A percentile compares a stretch with the other conserved stretches of the same genome.
phyloP scores from a whole-genome alignment of 2,113 vertebrate genomes.

The Nerophis lumbriciformis region DNA sequence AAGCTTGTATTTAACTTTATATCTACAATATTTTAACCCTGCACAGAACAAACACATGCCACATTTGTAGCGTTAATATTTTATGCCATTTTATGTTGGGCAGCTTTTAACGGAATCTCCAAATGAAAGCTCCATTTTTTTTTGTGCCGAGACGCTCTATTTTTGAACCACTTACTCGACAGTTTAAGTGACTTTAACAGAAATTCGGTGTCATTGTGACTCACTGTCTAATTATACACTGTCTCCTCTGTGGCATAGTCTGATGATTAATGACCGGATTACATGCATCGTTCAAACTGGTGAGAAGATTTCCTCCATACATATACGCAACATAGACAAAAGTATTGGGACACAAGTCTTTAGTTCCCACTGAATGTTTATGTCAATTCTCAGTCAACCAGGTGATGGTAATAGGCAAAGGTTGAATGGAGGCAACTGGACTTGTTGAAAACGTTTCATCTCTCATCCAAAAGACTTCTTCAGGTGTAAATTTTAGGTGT shows the following conservation, averaged over 20 bases:
- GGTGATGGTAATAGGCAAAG: too few relatives aligned
- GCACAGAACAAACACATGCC: constrained; percentile 1
- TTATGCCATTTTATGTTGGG: constrained; percentile 13
- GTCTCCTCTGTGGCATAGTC: constrained; percentile 9
- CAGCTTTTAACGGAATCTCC: constrained; percentile 16
- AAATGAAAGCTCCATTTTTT: constrained; percentile 5
- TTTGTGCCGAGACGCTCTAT: constrained; percentile 2
- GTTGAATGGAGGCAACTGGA: too few relatives aligned
- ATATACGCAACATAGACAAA: neutral
- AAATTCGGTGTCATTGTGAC: constrained; percentile 30
- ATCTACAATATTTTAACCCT: neutral
- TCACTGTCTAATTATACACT: constrained; percentile 10
- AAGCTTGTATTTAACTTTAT: neutral
- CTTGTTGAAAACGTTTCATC: too few relatives aligned
- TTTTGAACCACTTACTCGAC: constrained; percentile 14
- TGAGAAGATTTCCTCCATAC: neutral
- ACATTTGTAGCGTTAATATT: constrained; percentile 3
- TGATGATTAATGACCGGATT: constrained; percentile 1
- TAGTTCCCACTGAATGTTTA: too few relatives aligned
- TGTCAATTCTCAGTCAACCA: too few relatives aligned
- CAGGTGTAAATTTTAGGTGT: too few relatives aligned
- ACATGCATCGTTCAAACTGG: constrained; percentile 2
- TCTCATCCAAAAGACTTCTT: too few relatives aligned
- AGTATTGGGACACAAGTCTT: neutral
- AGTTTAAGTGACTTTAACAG: constrained; percentile 21